Base-by-base conservation (phyloP, 2,113 vertebrate species). In the Xenopus laevis region DNA sequence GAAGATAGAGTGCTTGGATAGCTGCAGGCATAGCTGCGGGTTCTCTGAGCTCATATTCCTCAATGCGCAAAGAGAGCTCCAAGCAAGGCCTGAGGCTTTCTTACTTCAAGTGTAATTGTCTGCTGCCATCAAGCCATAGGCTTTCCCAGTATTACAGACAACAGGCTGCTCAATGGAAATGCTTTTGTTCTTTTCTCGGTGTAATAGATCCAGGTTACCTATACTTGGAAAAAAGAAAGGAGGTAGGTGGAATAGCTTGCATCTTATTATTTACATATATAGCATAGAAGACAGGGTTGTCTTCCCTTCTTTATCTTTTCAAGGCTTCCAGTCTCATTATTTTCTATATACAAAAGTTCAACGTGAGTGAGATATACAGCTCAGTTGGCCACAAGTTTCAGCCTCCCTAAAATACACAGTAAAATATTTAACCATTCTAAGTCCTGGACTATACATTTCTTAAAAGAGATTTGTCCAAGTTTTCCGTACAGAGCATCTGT, bases 31-130 rank as follows among this genome's bases (percentile, higher is more conserved):
- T 70, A 27, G 74, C 74, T 67, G 40, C 20, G 6, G 74, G 74
- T 67, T 30, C 4, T 77, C 33, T 57, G 30, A 70, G 74, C 74
- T 64, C 66, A 57, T 44, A 77, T 64, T 58, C 58, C 67, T 68
- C 74, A 64, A 13, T 70, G 74, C 66, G 70, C 67, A 64, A 20
- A 70, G 60, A 64, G 50, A 63, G 66, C 74, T 67, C 63, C 47
- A 10, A 57, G 74, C 46, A 44, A 70, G 58, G 68, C 74, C 74
- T 57, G 47, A 12, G 60, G 74, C 74, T 45, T 23, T 77, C 66
- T 44, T 60, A 77, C 66, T 77, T 77, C 74, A 77, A 77, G 74
- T 70, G 47, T 70, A 77, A 77, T 70, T 61, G 59, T 70, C 44
- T 70, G 21, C 74, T 64, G 50, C 67, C 74, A 63, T 77, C 74